These are phyloP conservation scores for Aspidiotus rigidus DNA, from an alignment of 2,888 invertebrate genomes.

Conservation along the genomic window DNA sequence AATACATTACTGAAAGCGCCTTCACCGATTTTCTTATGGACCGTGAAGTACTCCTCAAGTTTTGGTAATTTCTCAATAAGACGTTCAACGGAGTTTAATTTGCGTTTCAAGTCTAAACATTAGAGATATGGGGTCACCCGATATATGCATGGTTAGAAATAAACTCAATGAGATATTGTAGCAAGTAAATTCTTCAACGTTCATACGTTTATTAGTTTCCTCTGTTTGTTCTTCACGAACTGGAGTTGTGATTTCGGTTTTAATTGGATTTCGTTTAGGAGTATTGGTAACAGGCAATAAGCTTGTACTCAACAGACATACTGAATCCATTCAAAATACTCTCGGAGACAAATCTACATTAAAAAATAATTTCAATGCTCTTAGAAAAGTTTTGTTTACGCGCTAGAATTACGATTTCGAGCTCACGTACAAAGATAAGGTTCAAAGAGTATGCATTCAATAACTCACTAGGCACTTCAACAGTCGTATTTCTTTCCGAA, in stretches of 20 bases:
- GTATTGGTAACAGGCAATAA: slow-evolving; percentile 16
- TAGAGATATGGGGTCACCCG: neutral
- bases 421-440: too few relatives aligned
- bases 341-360: too few relatives aligned
- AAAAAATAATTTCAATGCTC: too few relatives aligned
- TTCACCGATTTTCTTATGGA: slow-evolving; percentile 56
- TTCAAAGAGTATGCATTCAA: too few relatives aligned
- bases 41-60: slow-evolving; percentile 15
- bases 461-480: too few relatives aligned
- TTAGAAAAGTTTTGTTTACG: too few relatives aligned
- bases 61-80: slow-evolving; percentile 22
- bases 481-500: too few relatives aligned
- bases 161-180: neutral
- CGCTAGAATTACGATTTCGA: too few relatives aligned
- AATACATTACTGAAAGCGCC: slow-evolving; percentile 84
- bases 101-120: neutral
- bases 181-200: neutral
- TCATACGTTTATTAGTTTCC: neutral
- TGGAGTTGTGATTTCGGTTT: neutral
- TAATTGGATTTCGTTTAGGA: neutral
- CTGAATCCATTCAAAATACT: slow-evolving; percentile 18
- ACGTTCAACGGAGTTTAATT: neutral
- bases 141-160: neutral
- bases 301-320: slow-evolving; percentile 19
- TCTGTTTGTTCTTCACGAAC: neutral